A percentile compares a stretch with the other conserved stretches of the same genome.
Evolutionary conservation across 2,888 invertebrate species (phyloP).

Genomic region (Balanococcus diminutus): DNA sequence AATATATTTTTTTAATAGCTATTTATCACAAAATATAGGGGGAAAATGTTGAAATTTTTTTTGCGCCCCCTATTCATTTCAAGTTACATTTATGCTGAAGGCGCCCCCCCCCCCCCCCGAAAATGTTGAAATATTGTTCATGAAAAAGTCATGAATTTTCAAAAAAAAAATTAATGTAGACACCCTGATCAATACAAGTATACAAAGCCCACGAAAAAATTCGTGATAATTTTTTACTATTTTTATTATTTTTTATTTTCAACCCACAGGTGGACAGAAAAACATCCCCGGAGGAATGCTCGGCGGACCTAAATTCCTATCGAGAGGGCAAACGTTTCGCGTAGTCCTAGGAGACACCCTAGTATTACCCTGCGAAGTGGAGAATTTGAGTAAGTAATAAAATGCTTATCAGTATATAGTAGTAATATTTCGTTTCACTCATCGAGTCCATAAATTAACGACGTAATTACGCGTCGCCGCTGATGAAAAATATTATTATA

Average conservation of each 20-base stretch:
- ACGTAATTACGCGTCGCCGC: background rate
- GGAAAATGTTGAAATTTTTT: too few species aligned
- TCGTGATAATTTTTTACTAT: background rate
- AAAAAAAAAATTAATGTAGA: too few species aligned
- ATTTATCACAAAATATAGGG: too few species aligned
- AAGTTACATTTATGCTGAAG: too few species aligned
- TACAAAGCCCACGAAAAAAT: background rate
- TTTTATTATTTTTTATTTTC: background rate
- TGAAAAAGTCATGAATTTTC: too few species aligned
- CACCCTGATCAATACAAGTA: too few species aligned
- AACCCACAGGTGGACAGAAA: slow-evolving; percentile 13
- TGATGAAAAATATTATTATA: background rate
- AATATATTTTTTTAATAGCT: too few species aligned
- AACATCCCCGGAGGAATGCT: background rate
- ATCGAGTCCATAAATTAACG: slow-evolving; percentile 3
- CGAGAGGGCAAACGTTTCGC: slow-evolving; percentile 76
- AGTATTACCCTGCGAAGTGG: slow-evolving; percentile 78
- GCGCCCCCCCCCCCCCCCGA: too few species aligned
- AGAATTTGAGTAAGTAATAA: slow-evolving; percentile 70
- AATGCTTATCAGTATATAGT: background rate
- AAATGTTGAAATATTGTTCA: too few species aligned
- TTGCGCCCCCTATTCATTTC: too few species aligned
- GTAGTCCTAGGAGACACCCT: slow-evolving; percentile 80
- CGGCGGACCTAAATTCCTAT: slow-evolving; percentile 70
- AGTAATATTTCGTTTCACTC: background rate